These are phyloP conservation scores for Holocentrus rufus DNA, from an alignment of 2,797 vertebrate species.

Conservation along the genomic window DNA sequence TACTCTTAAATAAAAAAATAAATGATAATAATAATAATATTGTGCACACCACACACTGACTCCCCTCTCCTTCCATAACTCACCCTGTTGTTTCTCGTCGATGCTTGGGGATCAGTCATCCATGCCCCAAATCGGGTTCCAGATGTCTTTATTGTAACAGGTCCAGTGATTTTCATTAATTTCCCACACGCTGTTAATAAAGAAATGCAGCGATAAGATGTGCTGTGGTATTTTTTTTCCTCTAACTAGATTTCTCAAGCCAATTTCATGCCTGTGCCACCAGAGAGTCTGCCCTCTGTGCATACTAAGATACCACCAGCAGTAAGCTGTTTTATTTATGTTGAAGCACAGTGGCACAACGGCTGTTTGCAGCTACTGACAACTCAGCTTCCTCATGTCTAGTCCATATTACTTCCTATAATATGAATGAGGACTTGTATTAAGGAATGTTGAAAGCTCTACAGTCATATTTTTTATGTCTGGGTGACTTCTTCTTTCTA, in stretches of 20 bases:
- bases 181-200: constrained; percentile 95
- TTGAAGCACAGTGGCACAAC: constrained; percentile 34
- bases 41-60: constrained; percentile 8
- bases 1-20: neutral
- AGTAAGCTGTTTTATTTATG: constrained; percentile 47
- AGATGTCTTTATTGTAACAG: constrained; percentile 95
- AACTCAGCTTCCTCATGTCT: constrained; percentile 18
- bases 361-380: constrained; percentile 39
- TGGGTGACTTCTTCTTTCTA: neutral
- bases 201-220: constrained; percentile 80
- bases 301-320: constrained; percentile 69
- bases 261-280: constrained; percentile 80
- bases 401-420: neutral
- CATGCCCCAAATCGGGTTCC: constrained; percentile 98
- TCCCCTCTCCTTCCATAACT: constrained; percentile 68
- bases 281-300: constrained; percentile 63
- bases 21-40: constrained; percentile 25
- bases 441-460: neutral
- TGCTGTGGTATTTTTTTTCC: constrained; percentile 62
- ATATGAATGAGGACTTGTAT: neutral
- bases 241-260: constrained; percentile 78
- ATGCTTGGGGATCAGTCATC: constrained; percentile 95
- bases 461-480: neutral
- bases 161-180: constrained; percentile 99
- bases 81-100: constrained; percentile 94